Conservation (phyloP, 2,113 vertebrate genomes). For the Heterocephalus glaber region DNA sequence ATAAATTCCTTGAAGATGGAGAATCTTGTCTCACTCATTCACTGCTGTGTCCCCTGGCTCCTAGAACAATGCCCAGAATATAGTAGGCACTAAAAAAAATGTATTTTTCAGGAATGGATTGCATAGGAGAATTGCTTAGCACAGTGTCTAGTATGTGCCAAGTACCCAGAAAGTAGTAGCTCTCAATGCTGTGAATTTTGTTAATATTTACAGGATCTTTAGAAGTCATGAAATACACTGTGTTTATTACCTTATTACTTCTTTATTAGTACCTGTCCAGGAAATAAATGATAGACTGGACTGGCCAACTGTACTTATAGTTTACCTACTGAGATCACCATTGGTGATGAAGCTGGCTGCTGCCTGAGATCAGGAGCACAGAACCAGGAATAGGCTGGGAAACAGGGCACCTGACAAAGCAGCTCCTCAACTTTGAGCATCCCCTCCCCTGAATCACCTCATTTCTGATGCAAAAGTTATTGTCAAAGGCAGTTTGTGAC, state of each 20-base stretch:
- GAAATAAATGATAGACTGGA: background rate
- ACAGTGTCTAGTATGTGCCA: no score
- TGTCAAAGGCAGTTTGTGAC: fast-evolving
- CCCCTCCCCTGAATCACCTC: background rate
- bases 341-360: background rate
- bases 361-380: background rate
- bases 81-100: background rate
- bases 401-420: background rate
- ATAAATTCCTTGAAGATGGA: background rate
- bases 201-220: background rate
- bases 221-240: background rate
- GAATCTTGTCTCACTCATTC: background rate
- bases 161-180: background rate
- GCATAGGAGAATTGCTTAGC: background rate
- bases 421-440: fast-evolving
- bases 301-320: background rate
- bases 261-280: background rate
- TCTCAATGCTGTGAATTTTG: background rate
- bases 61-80: background rate
- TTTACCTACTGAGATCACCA: background rate
- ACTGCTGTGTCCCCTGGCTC: background rate
- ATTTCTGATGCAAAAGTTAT: background rate
- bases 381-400: background rate
- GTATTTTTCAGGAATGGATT: background rate
- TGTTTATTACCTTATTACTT: background rate